Evolutionary conservation across 1,140 invertebrate species (phyloP), one percentile per base, ranked within the genome.

Genomic region (Littorina saxatilis): DNA sequence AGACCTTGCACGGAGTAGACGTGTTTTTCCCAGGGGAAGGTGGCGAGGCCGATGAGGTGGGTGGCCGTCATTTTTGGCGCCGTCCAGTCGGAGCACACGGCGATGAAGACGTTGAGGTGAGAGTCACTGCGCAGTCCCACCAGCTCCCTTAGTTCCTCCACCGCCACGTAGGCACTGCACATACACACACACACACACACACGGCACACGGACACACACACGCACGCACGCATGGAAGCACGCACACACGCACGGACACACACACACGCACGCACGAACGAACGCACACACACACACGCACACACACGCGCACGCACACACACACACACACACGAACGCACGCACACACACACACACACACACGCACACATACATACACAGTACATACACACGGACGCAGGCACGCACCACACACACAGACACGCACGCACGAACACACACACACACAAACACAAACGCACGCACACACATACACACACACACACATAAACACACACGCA

Each of bases 21-120:
- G 29, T 89, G 77, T 77, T 90, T 91, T 68, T 92, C 90, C 90
- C 90, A 92, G 0, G 91, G 91, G 77, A 90, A 90, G 17, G 89
- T 91, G 37, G 91, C 87, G 23, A 91, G 37, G 0, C 90, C 91
- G 13, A 89, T 82, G 13, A 90, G 74, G 17, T 84, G 50, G 9
- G 83, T 79, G 5, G 70, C 78, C 66, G 37, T 82, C 15, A 90
- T 63, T 7, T 82, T 37, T 3, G 83, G 79, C 0, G 61, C 75
- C 1, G 29, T 76, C 43, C 74, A 29, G 74, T 76, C 74, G 13
- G 87, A 84, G n/a, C 55, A 78, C 20, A 43, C 76, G 17, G 87
- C 85, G 29, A 91, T 82, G 66, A 81, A 90, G 2, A 92, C 84
- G 73, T 89, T 90, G 2, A 91, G 74, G 13, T 86, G 81, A 13